Evolutionary conservation across 2,113 vertebrate genomes (phyloP).

Genomic region (Syrrhaptes paradoxus): DNA sequence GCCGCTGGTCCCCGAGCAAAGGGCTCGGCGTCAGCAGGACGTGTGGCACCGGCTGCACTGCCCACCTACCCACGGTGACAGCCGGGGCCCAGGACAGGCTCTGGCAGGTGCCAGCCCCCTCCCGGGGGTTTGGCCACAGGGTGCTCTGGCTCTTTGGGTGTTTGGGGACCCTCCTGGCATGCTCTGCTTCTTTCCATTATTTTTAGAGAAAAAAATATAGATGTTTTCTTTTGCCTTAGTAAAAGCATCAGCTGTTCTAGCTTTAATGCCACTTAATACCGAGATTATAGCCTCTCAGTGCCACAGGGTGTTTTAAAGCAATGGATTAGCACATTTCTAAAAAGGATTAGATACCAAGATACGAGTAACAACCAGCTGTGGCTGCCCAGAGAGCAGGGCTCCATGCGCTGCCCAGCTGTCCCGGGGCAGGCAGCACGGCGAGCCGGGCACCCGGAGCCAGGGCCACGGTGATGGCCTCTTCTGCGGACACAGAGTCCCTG

Average conservation of each 20-base stretch:
- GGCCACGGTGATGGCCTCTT: background rate
- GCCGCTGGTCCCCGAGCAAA: background rate
- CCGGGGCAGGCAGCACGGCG: fast-evolving
- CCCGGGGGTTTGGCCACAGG: fast-evolving
- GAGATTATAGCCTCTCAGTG: background rate
- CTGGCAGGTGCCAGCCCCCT: background rate
- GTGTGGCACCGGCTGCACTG: fast-evolving
- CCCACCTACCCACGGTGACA: background rate
- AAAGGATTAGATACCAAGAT: background rate
- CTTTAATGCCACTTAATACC: background rate
- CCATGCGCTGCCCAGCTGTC: background rate
- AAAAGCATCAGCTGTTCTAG: background rate
- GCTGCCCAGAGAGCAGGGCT: background rate
- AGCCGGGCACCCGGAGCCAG: background rate
- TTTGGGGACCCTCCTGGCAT: background rate
- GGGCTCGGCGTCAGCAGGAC: fast-evolving
- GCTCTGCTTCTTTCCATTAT: background rate
- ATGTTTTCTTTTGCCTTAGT: background rate
- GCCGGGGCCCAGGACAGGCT: fast-evolving
- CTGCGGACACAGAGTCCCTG: background rate
- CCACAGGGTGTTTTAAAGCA: slow-evolving; percentile 11
- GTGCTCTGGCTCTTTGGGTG: too few relatives aligned
- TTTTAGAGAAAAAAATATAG: background rate
- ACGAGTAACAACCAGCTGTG: background rate
- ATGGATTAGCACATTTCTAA: background rate